phyloP scores from a whole-genome alignment of 2,888 invertebrate genomes.

The Gymnosoma rotundatum region DNA sequence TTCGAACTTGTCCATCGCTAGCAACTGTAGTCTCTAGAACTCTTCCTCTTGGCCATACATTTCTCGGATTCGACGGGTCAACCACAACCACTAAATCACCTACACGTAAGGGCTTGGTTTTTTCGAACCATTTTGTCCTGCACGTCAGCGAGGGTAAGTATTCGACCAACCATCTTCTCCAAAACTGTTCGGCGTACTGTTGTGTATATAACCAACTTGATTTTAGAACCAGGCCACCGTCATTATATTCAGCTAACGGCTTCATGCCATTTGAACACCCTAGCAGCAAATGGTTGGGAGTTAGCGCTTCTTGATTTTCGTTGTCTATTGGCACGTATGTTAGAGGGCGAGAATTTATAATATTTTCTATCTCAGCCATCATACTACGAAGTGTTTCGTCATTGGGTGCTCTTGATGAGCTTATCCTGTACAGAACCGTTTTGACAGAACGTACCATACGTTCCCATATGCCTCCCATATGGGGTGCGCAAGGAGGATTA shows the following conservation, averaged over 20 bases:
- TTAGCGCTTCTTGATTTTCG: background rate
- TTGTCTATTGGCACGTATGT: background rate
- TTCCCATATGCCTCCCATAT: slow-evolving; percentile 40
- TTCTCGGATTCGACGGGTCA: slow-evolving; percentile 16
- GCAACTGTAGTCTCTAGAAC: background rate
- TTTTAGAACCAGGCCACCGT: background rate
- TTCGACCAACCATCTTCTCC: background rate
- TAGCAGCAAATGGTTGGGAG: background rate
- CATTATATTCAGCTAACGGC: background rate
- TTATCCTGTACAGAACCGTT: slow-evolving; percentile 22
- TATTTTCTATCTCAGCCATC: background rate
- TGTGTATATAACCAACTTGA: background rate
- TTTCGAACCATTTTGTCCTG: slow-evolving; percentile 17
- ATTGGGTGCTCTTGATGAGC: background rate
- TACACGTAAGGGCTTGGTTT: background rate
- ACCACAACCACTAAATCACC: slow-evolving; percentile 6
- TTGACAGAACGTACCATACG: slow-evolving; percentile 32
- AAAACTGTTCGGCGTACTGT: background rate
- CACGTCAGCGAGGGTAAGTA: background rate
- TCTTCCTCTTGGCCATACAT: background rate
- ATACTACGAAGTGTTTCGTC: background rate
- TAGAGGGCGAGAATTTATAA: background rate
- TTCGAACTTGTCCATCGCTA: slow-evolving; percentile 6
- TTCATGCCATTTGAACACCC: slow-evolving; percentile 8
- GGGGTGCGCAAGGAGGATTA: slow-evolving; percentile 1